Base-by-base conservation (phyloP, 2,797 vertebrate species). In the Chelon labrosus region DNA sequence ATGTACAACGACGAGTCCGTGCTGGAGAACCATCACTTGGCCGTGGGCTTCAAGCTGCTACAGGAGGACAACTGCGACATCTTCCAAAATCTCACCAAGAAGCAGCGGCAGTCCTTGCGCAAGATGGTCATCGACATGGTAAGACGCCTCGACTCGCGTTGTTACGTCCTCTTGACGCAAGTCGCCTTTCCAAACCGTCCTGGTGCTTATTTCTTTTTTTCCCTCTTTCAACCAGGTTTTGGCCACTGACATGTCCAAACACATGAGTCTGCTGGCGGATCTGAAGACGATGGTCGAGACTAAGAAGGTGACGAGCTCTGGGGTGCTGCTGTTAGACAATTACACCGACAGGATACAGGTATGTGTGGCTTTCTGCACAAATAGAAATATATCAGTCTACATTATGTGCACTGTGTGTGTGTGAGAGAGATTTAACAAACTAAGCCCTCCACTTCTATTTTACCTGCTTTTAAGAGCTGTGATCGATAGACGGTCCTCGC, bases 121-220 rank as follows among this genome's bases (percentile, higher is more conserved):
- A 99, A 98, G 93, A 98, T 99, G 97, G 97, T 98, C 73, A 99
- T 99, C 0, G 98, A 99, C 90, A 96, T 99, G 97, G 98, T 99
- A 82, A 77, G 93, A 42, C 9, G 27, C n/a, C 42, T 4, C 6
- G 12, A 49, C 27, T 47, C 25, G 4, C 5, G 8, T 13, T 38
- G 10, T 60, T 0, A 17, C 19, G 16, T 44, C 20, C 54, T 53
- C 39, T 17, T n/a, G n/a, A n/a, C n/a, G n/a, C 25, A 1, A 16
- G 0, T 39, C 63, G 9, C 55, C 20, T 42, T 25, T 38, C 53
- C n/a, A 37, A 35, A 46, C 31, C 5, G 10, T 57, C 12, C 19
- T 5, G 14, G 44, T 65, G 50, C 58, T 79, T 5, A 55, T 19
- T 1, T 7, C 14, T 27, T 20, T 27, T 41, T 4, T 11, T 38